Evolutionary conservation across 2,888 invertebrate species (phyloP), one percentile per base, ranked within the genome.

Genomic region (Eristalis tenax): DNA sequence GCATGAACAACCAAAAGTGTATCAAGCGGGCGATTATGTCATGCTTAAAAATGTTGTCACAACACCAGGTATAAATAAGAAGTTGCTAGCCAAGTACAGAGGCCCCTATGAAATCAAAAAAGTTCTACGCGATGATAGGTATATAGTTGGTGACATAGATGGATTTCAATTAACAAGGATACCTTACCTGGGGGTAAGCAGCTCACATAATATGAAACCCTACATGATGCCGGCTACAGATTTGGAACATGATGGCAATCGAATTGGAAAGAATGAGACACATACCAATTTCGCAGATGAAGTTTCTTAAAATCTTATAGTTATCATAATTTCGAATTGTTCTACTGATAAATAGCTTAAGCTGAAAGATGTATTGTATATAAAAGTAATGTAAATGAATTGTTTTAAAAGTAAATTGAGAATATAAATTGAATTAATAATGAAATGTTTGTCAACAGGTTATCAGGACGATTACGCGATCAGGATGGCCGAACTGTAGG

Each of bases 21-120:
- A 61, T 26, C 8, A 61, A 28, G 43, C 15, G 18, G 61, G 71
- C 6, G 61, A 71, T 18, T 61, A 88, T 50, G 90, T 90, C 8
- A n/a, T 71, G 18, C 59, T 71, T 13, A 61, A 71, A 61, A 71
- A 71, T 40, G 61, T 61, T 18, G 61, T 35, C n/a, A 61, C 38
- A n/a, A 61, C 71, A 15, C 40, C 71, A 40, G 70, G 70, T 15
- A 23, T 59, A 4, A 59, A 70, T 38, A 70, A 70, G 22, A 70
- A 57, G 23, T 23, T 70, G 10, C n/a, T 70, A 5, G 26, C 59
- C 32, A 70, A 70, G 50, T 57, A 57, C 13, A n/a, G 32, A 10
- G 70, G 59, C 1, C 70, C 38, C 4, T 59, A 69, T 32, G 69
- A 26, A 28, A 23, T 69, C 32, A 50, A 57, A 10, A 57, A 59